Evolutionary conservation across 23 tunicate genomes (phyloP).

Genomic region (Phallusia fumigata): DNA sequence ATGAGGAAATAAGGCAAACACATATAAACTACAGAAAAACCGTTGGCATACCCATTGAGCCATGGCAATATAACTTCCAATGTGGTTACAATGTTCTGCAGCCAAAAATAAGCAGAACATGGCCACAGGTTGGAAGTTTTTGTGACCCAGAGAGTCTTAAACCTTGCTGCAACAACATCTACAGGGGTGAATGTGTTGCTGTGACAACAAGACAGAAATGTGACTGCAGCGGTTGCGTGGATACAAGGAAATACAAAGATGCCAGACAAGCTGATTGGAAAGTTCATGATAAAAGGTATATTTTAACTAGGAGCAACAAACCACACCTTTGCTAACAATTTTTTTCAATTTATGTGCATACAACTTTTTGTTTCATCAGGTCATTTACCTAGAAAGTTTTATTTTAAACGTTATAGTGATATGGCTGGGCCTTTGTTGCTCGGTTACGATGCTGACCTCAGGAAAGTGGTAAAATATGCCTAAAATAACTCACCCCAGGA

Average conservation of each 20-base stretch:
- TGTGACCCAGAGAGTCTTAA: constrained; percentile 28
- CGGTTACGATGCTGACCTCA: no score
- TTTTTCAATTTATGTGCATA: no score
- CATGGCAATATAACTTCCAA: constrained; percentile 26
- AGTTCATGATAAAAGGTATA: constrained; percentile 28
- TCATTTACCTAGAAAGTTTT: no score
- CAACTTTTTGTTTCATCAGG: no score
- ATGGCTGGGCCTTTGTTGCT: not conserved
- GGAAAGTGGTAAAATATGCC: no score
- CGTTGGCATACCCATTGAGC: not conserved
- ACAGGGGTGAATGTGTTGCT: constrained; percentile 39
- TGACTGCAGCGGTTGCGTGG: constrained; percentile 17
- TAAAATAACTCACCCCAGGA: no score
- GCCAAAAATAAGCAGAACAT: not conserved
- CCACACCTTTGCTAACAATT: no score
- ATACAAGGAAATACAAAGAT: constrained; percentile 15
- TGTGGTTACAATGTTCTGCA: constrained; percentile 32
- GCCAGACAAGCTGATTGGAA: constrained; percentile 23
- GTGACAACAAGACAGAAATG: not conserved
- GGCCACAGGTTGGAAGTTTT: constrained; percentile 36
- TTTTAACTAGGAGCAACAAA: no score
- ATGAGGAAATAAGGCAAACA: not conserved
- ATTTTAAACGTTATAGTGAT: not conserved
- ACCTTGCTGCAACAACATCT: constrained; percentile 44
- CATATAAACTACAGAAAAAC: constrained; percentile 15